A percentile compares a stretch with the other conserved stretches of the same genome.
Conservation (phyloP, 53 echinoderm and acorn worm genomes). For the Crossaster papposus region DNA sequence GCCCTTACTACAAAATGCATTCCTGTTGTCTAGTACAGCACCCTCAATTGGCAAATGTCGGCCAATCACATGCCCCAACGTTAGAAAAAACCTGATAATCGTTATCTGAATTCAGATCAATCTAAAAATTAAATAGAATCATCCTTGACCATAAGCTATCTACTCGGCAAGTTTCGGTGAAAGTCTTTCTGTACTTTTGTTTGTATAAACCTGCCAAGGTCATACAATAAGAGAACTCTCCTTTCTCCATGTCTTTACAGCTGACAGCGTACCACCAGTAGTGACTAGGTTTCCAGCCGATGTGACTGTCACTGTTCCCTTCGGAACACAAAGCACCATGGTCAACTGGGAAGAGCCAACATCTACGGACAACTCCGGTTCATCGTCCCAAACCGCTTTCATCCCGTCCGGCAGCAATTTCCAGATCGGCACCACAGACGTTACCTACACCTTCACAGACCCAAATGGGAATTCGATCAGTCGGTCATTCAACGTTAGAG, state of each 20-base stretch:
- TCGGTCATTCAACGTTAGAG: conserved; percentile 43
- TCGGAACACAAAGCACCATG: conserved; percentile 36
- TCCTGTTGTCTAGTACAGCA: too few relatives aligned
- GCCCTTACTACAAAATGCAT: too few relatives aligned
- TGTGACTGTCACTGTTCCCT: conserved; percentile 42
- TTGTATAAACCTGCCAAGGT: too few relatives aligned
- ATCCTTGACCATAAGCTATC: too few relatives aligned
- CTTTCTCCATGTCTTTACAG: conserved; percentile 42
- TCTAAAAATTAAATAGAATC: too few relatives aligned
- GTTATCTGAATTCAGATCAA: too few relatives aligned
- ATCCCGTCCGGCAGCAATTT: conserved; percentile 46
- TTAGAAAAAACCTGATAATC: too few relatives aligned
- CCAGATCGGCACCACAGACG: conserved; percentile 41
- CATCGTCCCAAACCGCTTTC: not conserved
- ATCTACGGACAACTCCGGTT: conserved; percentile 60
- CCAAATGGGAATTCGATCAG: conserved; percentile 34
- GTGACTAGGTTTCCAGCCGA: conserved; percentile 50
- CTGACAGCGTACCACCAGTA: conserved; percentile 66
- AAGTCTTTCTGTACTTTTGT: too few relatives aligned
- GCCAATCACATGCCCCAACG: too few relatives aligned
- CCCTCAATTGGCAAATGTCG: too few relatives aligned
- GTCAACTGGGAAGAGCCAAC: conserved; percentile 66
- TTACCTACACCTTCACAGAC: conserved; percentile 53
- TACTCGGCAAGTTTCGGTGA: too few relatives aligned
- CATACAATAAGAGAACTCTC: too few relatives aligned